Conservation (phyloP, 2,797 vertebrate genomes). For the Sandelia bainsii region DNA sequence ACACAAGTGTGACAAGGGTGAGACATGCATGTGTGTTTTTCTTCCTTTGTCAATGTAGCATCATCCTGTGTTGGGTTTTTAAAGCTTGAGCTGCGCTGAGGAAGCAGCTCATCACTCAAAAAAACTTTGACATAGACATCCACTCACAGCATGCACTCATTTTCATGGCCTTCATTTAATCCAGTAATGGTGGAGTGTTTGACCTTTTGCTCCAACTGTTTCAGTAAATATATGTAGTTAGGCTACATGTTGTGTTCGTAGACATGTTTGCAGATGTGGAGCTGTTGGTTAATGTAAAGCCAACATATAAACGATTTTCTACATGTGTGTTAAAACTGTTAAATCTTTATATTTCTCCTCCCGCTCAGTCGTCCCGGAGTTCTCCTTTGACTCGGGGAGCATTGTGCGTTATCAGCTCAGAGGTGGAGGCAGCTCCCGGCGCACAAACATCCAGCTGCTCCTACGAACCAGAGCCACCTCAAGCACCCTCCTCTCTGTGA, state of each 20-base stretch:
- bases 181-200: not conserved
- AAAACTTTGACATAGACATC: too few species aligned
- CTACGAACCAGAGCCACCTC: slow-evolving; percentile 85
- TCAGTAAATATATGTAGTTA: not conserved
- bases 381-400: slow-evolving; percentile 88
- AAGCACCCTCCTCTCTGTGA: slow-evolving; percentile 85
- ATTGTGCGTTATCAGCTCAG: slow-evolving; percentile 84
- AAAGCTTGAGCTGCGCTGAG: too few species aligned
- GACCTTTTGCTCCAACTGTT: too few species aligned
- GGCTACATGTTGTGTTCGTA: too few species aligned
- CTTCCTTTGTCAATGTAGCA: too few species aligned
- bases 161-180: not conserved
- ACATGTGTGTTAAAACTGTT: not conserved
- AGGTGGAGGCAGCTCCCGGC: slow-evolving; percentile 76
- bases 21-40: not conserved
- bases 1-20: slow-evolving; percentile 88
- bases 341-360: not conserved
- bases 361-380: slow-evolving; percentile 86
- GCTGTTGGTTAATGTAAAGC: not conserved
- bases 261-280: not conserved
- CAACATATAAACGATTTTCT: not conserved
- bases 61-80: too few species aligned
- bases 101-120: too few species aligned
- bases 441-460: slow-evolving; percentile 85
- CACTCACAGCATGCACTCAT: not conserved